Evolutionary conservation across 2,888 invertebrate genomes (phyloP).

Genomic region (Aspidiotus rigidus): DNA sequence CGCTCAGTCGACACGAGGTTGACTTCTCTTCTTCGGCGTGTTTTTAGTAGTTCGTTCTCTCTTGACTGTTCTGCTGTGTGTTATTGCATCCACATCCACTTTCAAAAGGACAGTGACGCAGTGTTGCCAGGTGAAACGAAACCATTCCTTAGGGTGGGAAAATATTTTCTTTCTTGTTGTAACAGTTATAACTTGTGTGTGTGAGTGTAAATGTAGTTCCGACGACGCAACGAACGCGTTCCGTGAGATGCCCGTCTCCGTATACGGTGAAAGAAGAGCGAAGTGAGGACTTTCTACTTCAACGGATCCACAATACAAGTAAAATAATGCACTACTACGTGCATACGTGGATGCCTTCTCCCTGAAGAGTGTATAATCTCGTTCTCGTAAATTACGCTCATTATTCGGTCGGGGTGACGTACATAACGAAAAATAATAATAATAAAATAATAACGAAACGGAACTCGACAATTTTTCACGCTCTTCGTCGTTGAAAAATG

Average conservation of each 20-base stretch:
- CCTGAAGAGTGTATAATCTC: background rate
- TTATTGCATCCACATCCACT: slow-evolving; percentile 21
- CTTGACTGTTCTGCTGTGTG: too few species aligned
- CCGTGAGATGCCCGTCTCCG: background rate
- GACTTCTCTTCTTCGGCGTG: slow-evolving; percentile 26
- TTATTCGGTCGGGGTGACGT: slow-evolving; percentile 4
- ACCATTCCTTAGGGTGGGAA: slow-evolving; percentile 25
- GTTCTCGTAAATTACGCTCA: slow-evolving; percentile 2
- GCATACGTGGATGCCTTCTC: background rate
- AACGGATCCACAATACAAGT: background rate
- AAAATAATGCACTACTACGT: too few species aligned
- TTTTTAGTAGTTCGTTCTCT: background rate
- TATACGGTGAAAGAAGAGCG: background rate
- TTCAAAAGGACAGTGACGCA: slow-evolving; percentile 29
- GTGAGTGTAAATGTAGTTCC: background rate
- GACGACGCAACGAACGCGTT: background rate
- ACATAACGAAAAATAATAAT: slow-evolving; percentile 4
- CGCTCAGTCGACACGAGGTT: slow-evolving; percentile 29
- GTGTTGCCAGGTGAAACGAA: slow-evolving; percentile 20
- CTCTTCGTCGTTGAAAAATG: background rate
- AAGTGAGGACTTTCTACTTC: background rate
- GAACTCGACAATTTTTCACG: slow-evolving; percentile 4
- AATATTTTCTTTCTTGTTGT: slow-evolving; percentile 12
- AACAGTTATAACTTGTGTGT: too few species aligned
- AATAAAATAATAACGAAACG: slow-evolving; percentile 4